Conservation (phyloP, 2,113 vertebrate genomes). For the Limanda limanda region DNA sequence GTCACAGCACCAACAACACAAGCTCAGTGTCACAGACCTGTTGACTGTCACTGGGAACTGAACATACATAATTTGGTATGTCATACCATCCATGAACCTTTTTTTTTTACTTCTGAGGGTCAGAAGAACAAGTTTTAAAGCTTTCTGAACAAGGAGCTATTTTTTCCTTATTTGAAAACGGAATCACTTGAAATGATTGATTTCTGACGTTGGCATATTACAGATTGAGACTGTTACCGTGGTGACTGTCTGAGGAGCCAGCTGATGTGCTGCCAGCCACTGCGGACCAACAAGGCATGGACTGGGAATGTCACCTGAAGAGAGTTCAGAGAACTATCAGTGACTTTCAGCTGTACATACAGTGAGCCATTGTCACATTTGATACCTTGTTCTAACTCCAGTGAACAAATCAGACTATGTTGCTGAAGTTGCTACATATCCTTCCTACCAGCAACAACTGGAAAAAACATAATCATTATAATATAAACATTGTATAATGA, state of each 20-base stretch:
- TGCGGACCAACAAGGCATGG: constrained; percentile 78
- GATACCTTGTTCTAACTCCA: background rate
- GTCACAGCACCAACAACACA: background rate
- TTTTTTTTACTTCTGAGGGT: background rate
- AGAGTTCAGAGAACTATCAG: background rate
- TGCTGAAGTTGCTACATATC: too few relatives aligned
- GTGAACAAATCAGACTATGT: too few relatives aligned
- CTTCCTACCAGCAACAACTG: too few relatives aligned
- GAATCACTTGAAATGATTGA: background rate
- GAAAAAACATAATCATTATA: too few relatives aligned
- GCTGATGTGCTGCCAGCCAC: constrained; percentile 86
- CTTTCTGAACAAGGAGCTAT: too few relatives aligned
- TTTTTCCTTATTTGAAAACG: background rate
- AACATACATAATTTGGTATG: background rate
- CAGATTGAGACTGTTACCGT: constrained; percentile 74
- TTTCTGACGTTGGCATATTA: background rate
- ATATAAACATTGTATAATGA: too few relatives aligned
- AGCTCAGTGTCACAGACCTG: background rate
- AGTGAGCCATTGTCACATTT: background rate
- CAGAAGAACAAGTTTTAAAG: too few relatives aligned
- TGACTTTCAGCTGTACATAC: background rate
- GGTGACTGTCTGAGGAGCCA: constrained; percentile 88
- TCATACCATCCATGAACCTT: background rate
- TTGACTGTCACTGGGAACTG: background rate
- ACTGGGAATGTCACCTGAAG: constrained; percentile 84